Evolutionary conservation across 2,113 vertebrate genomes (phyloP).

Genomic region (Pipa parva): DNA sequence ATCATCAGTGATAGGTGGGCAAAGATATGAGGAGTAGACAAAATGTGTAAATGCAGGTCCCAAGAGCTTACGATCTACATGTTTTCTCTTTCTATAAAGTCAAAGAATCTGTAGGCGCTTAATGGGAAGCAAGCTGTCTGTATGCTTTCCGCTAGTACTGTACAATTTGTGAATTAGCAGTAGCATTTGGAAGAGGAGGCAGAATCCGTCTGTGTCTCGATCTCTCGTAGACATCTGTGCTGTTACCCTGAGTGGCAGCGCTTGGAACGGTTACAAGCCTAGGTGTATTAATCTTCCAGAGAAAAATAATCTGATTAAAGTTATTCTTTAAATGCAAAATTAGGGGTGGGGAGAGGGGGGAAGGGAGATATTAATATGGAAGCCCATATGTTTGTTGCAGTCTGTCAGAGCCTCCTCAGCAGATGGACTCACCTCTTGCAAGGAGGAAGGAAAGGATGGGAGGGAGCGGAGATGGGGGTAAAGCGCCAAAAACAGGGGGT

Average conservation of each 20-base stretch:
- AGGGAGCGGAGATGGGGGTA: neutral
- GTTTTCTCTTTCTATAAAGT: too few relatives aligned
- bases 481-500: neutral
- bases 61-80: too few relatives aligned
- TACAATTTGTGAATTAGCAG: neutral
- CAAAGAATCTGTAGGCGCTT: too few relatives aligned
- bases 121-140: neutral
- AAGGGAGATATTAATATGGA: constrained; percentile 6
- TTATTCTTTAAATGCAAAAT: constrained; percentile 14
- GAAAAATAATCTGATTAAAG: constrained; percentile 14
- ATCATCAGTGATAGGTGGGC: too few relatives aligned
- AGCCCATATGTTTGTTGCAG: constrained; percentile 28
- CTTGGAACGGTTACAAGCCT: neutral
- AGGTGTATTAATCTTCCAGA: constrained; percentile 11
- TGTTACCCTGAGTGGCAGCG: neutral
- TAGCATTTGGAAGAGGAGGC: neutral
- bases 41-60: too few relatives aligned
- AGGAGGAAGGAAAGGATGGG: neutral
- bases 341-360: neutral
- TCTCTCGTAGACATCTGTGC: constrained; percentile 9
- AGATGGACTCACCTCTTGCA: constrained; percentile 19
- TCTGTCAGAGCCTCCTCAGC: constrained; percentile 29
- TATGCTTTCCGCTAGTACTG: neutral
- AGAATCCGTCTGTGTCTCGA: neutral
- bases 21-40: too few relatives aligned